Evolutionary conservation across 92 coral and sea anemone species (phyloP).

Genomic region (Bergia sp.): DNA sequence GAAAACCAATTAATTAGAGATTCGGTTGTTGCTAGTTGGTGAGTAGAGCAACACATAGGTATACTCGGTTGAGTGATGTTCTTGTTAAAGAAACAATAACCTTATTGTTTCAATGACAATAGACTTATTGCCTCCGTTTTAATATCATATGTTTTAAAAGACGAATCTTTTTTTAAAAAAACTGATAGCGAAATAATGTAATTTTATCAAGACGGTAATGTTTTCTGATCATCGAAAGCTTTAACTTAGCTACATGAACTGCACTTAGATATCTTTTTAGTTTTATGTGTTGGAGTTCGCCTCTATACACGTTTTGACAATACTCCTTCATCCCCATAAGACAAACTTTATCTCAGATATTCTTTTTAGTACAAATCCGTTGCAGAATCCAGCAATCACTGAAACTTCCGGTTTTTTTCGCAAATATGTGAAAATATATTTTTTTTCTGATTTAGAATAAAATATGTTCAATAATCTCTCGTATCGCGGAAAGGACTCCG

Average conservation of each 20-base stretch:
- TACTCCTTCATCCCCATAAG: neutral
- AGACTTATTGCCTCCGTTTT: neutral
- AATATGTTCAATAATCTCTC: constrained; percentile 83
- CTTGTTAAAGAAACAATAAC: neutral
- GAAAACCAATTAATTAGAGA: too few species aligned
- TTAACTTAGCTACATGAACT: too few species aligned
- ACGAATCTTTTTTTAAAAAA: too few species aligned
- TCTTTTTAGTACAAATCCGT: constrained; percentile 19
- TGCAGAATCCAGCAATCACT: constrained; percentile 13
- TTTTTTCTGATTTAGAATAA: constrained; percentile 78
- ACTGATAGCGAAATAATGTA: neutral
- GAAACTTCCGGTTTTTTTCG: constrained; percentile 32
- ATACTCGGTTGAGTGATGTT: too few species aligned
- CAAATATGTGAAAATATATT: constrained; percentile 92
- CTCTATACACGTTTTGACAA: neutral
- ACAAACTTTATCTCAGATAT: neutral
- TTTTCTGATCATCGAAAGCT: too few species aligned
- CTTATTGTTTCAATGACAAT: neutral
- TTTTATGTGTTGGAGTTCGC: constrained; percentile 9
- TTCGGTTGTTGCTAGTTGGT: too few species aligned
- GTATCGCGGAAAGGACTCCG: constrained; percentile 18
- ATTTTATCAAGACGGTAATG: too few species aligned
- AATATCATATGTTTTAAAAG: neutral
- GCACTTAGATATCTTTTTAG: neutral
- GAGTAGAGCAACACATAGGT: too few species aligned